Percentiles rank a stretch among this genome's conserved stretches.
phyloP scores from a whole-genome alignment of 2,888 invertebrate genomes.

The Onthophagus sagittarius region DNA sequence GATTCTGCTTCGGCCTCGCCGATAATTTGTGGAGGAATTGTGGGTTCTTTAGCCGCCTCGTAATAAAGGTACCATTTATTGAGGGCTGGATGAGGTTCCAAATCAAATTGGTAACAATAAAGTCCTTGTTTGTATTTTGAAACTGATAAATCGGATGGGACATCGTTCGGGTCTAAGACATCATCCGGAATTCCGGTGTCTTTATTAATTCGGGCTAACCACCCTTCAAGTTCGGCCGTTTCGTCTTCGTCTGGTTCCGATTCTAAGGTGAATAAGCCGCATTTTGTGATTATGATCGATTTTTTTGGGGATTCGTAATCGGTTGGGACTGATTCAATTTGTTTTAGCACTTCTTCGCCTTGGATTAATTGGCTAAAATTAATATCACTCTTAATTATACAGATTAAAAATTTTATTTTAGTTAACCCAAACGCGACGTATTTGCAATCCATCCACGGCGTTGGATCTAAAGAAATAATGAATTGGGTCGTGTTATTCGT shows the following conservation, averaged over 20 bases:
- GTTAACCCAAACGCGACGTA: conserved; percentile 69
- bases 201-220: background rate
- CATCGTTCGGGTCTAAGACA: conserved; percentile 27
- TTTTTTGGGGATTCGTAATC: conserved; percentile 58
- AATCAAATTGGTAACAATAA: conserved; percentile 33
- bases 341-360: conserved; percentile 58
- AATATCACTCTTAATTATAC: no score
- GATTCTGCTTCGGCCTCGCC: no score
- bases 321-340: conserved; percentile 60
- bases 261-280: conserved; percentile 37
- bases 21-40: background rate
- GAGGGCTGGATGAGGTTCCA: conserved; percentile 31
- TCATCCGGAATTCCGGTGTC: conserved; percentile 20
- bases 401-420: background rate
- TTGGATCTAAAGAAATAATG: conserved; percentile 61
- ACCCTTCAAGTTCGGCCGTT: conserved; percentile 13
- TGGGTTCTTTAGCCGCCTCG: background rate
- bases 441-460: conserved; percentile 66
- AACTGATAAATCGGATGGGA: conserved; percentile 26
- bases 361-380: conserved; percentile 62
- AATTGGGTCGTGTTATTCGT: conserved; percentile 66
- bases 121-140: conserved; percentile 30
- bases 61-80: background rate
- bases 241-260: conserved; percentile 15
- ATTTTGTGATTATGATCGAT: conserved; percentile 35